These are phyloP conservation scores for Geophilus truncorum DNA, from an alignment of 2,888 invertebrate genomes.

Conservation along the genomic window DNA sequence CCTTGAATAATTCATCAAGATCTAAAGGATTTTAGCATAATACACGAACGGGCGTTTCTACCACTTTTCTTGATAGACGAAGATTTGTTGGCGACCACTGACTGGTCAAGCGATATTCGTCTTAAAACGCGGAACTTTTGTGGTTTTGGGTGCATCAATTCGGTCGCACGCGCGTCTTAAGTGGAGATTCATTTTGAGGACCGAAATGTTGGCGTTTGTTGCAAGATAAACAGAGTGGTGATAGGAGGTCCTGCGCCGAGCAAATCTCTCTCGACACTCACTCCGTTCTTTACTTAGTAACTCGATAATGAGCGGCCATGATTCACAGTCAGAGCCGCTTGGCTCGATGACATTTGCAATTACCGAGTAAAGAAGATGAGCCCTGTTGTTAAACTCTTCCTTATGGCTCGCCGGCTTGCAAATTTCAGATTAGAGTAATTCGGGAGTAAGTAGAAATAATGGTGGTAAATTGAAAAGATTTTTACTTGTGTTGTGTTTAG, in stretches of 20 bases:
- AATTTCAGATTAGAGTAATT: too few species aligned
- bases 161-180: not conserved
- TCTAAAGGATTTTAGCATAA: too few species aligned
- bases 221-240: not conserved
- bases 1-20: not conserved
- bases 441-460: not conserved
- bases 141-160: not conserved
- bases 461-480: too few species aligned
- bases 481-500: too few species aligned
- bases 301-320: constrained; percentile 13
- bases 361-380: not conserved
- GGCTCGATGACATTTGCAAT: constrained; percentile 22
- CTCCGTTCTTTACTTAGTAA: not conserved
- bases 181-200: not conserved
- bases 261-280: not conserved
- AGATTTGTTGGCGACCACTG: not conserved
- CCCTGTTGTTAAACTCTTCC: not conserved
- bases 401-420: not conserved
- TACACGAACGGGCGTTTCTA: not conserved
- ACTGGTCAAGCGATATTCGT: too few species aligned
- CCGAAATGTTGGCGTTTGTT: not conserved
- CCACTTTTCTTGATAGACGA: not conserved
- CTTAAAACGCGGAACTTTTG: not conserved
- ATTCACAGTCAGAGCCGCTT: not conserved
- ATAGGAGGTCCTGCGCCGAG: not conserved